A percentile compares a stretch with the other conserved stretches of the same genome.
Evolutionary conservation across 1,140 invertebrate genomes (phyloP).

Genomic region (Procambarus clarkii): DNA sequence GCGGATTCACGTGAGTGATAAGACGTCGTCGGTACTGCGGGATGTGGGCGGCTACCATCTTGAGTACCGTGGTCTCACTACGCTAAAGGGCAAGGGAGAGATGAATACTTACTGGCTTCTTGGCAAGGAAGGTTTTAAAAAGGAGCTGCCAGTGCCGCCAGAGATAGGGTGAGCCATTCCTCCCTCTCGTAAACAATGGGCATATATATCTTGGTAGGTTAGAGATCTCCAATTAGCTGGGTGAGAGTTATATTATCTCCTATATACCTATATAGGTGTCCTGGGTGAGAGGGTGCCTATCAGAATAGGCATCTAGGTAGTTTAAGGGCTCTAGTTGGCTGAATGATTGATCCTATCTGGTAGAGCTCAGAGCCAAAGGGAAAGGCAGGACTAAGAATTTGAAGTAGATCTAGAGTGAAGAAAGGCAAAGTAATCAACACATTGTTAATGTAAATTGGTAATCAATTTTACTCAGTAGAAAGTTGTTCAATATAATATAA

Average conservation of each 20-base stretch:
- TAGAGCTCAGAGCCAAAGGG: not conserved
- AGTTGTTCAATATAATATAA: too few species aligned
- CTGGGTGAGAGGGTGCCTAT: too few species aligned
- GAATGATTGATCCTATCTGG: not conserved
- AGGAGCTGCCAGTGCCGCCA: slow-evolving; percentile 87
- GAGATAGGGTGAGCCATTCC: slow-evolving; percentile 82
- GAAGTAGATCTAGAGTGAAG: not conserved
- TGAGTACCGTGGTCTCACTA: slow-evolving; percentile 87
- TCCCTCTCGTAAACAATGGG: not conserved
- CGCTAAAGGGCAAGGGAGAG: slow-evolving; percentile 81
- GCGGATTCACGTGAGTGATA: slow-evolving; percentile 84
- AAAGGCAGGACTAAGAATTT: not conserved
- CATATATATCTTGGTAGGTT: not conserved
- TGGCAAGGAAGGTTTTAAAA: slow-evolving; percentile 91
- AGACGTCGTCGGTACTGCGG: slow-evolving; percentile 84
- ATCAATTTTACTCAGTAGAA: too few species aligned
- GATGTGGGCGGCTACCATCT: slow-evolving; percentile 87
- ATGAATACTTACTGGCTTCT: slow-evolving; percentile 74
- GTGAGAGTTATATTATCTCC: too few species aligned
- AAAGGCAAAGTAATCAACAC: not conserved
- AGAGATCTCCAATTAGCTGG: not conserved
- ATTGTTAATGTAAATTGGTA: too few species aligned
- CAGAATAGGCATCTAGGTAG: too few species aligned
- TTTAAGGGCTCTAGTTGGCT: too few species aligned
- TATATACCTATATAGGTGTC: too few species aligned